Evolutionary conservation across 2,113 vertebrate genomes (phyloP).

Genomic region (Microcebus jonahi): DNA sequence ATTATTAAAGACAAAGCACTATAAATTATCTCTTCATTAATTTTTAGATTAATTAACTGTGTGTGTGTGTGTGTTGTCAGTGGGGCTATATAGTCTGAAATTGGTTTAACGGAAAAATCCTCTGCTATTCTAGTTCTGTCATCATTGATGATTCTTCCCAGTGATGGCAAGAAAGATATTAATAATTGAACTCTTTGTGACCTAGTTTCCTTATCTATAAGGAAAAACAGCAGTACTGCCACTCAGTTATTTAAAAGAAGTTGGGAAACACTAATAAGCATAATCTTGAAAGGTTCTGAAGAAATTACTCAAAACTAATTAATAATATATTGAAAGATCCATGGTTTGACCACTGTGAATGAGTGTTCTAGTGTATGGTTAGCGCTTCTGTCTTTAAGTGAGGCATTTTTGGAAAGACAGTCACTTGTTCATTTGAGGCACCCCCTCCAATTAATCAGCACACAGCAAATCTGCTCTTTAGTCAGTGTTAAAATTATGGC

Average conservation of each 20-base stretch:
- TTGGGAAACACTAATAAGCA: background rate
- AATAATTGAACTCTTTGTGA: background rate
- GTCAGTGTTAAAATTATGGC: slow-evolving; percentile 46
- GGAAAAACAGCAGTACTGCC: background rate
- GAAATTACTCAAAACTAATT: background rate
- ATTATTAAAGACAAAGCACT: background rate
- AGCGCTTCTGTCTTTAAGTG: background rate
- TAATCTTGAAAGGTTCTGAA: background rate
- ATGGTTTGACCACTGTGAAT: background rate
- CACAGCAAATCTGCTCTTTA: slow-evolving; percentile 48
- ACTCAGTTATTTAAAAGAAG: slow-evolving; percentile 1
- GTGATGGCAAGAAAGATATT: background rate
- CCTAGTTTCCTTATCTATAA: background rate
- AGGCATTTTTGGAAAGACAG: background rate
- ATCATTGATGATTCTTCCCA: background rate
- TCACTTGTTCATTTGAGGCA: background rate
- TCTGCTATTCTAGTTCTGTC: background rate
- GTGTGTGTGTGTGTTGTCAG: background rate
- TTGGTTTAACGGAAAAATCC: background rate
- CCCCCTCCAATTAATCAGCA: slow-evolving; percentile 43
- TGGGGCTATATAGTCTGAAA: background rate
- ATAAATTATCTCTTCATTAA: background rate
- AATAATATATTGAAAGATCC: background rate
- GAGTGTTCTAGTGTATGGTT: background rate
- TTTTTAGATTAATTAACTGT: background rate